These are phyloP conservation scores for Carassius gibelio DNA, from an alignment of 2,113 vertebrate species.

Conservation along the genomic window DNA sequence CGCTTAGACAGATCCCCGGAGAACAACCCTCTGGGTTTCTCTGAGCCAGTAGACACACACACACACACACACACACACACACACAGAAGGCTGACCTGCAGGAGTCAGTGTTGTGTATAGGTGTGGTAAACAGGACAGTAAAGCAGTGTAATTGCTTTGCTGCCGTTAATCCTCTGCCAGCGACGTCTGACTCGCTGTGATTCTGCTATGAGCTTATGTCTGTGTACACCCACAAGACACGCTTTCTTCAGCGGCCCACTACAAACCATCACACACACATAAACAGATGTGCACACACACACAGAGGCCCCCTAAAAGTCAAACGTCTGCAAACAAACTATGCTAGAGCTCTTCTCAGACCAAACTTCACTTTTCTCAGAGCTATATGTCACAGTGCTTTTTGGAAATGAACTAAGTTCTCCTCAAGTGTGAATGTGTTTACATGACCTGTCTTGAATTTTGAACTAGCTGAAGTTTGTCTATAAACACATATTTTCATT, in stretches of 20 bases:
- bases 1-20: constrained; percentile 4
- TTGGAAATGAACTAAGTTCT: neutral
- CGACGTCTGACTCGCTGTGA: constrained; percentile 36
- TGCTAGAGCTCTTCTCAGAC: neutral
- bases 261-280: neutral
- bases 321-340: neutral
- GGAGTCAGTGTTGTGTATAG: constrained; percentile 35
- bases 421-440: neutral
- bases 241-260: neutral
- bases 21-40: constrained; percentile 5
- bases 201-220: constrained; percentile 39
- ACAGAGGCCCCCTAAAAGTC: neutral
- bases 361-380: neutral
- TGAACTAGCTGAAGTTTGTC: neutral
- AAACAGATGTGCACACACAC: constrained; percentile 18
- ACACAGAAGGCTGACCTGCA: neutral
- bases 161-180: constrained; percentile 47
- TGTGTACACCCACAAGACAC: constrained; percentile 9
- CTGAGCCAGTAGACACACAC: neutral
- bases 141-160: constrained; percentile 54
- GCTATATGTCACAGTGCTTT: neutral
- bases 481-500: neutral
- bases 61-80: neutral
- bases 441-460: neutral
- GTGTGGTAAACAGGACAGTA: constrained; percentile 45